Evolutionary conservation across 92 coral and sea anemone genomes (phyloP).

Genomic region (Parazoanthus atlanticus): DNA sequence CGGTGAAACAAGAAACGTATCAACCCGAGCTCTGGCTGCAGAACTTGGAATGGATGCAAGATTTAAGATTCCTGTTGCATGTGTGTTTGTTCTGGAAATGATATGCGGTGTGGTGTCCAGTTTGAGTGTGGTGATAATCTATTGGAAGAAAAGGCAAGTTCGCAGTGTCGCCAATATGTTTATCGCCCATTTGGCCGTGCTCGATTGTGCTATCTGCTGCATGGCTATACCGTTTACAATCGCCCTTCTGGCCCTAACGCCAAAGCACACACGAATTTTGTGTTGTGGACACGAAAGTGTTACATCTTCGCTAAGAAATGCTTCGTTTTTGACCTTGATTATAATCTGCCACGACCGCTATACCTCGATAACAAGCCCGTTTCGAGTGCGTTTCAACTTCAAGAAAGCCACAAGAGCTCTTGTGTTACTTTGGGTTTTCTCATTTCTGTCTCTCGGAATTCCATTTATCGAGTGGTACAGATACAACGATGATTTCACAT

Average conservation of each 20-base stretch:
- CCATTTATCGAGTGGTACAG: slow-evolving; percentile 72
- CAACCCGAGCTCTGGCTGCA: neutral
- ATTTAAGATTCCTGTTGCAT: slow-evolving; percentile 42
- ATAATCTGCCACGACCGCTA: slow-evolving; percentile 82
- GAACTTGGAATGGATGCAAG: slow-evolving; percentile 4
- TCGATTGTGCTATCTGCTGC: slow-evolving; percentile 67
- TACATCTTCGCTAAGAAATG: slow-evolving; percentile 75
- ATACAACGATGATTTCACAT: neutral
- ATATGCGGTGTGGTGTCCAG: slow-evolving; percentile 63
- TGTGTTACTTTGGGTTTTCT: slow-evolving; percentile 58
- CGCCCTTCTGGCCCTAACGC: slow-evolving; percentile 56
- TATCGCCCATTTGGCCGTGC: slow-evolving; percentile 72
- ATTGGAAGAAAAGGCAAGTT: slow-evolving; percentile 74
- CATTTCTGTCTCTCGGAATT: slow-evolving; percentile 39
- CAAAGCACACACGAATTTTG: slow-evolving; percentile 55
- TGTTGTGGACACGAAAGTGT: slow-evolving; percentile 82
- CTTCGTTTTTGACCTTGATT: slow-evolving; percentile 72
- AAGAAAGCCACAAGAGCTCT: slow-evolving; percentile 58
- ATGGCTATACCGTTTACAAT: slow-evolving; percentile 69
- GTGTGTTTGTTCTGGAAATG: slow-evolving; percentile 61
- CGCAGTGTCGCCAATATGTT: slow-evolving; percentile 77
- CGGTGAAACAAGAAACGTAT: neutral
- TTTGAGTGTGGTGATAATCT: slow-evolving; percentile 64
- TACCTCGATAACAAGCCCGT: slow-evolving; percentile 78
- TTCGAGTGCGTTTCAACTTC: slow-evolving; percentile 65